A percentile compares a stretch with the other conserved stretches of the same genome.
Evolutionary conservation across 2,888 invertebrate genomes (phyloP).

Genomic region (Scaptomyza polygonia): DNA sequence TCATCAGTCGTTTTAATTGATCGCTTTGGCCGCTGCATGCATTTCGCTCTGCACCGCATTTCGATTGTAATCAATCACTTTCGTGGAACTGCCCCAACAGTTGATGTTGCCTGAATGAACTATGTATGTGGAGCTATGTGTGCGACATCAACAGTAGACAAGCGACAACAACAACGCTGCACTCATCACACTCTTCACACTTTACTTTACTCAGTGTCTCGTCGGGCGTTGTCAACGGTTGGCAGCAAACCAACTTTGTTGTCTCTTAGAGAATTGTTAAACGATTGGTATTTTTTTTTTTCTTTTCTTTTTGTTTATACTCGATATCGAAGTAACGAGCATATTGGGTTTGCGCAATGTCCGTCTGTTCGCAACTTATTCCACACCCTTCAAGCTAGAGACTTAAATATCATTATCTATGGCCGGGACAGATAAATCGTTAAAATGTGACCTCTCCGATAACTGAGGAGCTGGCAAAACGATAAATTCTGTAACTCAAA

Average conservation of each 20-base stretch:
- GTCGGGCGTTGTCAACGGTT: conserved; percentile 64
- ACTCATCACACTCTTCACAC: conserved; percentile 8
- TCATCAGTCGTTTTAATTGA: conserved; percentile 80
- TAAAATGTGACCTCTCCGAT: too few species aligned
- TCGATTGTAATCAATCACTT: conserved; percentile 80
- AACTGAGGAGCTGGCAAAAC: too few species aligned
- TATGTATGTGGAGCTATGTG: conserved; percentile 59
- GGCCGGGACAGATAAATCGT: too few species aligned
- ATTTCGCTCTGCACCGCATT: conserved; percentile 47
- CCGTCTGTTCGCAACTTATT: too few species aligned
- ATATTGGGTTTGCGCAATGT: too few species aligned
- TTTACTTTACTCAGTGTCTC: not conserved
- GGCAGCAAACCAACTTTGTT: conserved; percentile 8
- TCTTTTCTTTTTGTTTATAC: too few species aligned
- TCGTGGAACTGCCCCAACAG: conserved; percentile 65
- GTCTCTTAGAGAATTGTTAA: conserved; percentile 38
- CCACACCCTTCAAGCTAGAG: too few species aligned
- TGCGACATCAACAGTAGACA: conserved; percentile 16
- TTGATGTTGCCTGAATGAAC: conserved; percentile 51
- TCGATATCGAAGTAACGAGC: too few species aligned
- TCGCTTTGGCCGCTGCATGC: conserved; percentile 63
- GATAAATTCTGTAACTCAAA: too few species aligned
- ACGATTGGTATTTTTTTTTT: conserved; percentile 52
- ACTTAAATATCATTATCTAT: too few species aligned
- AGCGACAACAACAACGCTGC: conserved; percentile 2